Base-by-base conservation (phyloP, 2,797 vertebrate species). In the Phaenicophaeus curvirostris region DNA sequence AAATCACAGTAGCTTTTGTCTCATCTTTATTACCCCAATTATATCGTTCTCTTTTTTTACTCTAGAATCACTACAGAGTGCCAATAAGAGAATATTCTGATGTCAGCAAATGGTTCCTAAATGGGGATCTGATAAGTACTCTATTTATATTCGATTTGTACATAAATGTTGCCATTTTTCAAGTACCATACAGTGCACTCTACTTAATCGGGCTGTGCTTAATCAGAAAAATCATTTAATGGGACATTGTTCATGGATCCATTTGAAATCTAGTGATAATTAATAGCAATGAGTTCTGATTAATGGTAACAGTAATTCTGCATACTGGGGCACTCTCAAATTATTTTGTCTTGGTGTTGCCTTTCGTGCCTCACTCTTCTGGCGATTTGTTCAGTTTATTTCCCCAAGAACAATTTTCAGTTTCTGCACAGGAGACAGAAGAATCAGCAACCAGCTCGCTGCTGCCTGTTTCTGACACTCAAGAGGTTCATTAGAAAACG, bases 151-250 rank as follows among this genome's bases (percentile, higher is more conserved):
- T 94, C 12, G 1, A 93, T 92, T 89, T 92, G 62, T 83, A 85
- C 19, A 0, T 91, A 93, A 97, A 94, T 83, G 65, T 61, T 96
- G 85, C 67, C 2, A 5, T 95, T 96, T 96, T 90, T 95, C 92
- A 96, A 89, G 85, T 77, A 73, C 42, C 5, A 7, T 85, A 87
- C 86, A 94, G 82, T 50, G 33, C 81, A 90, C 54, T 85, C 75
- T 37, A 48, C 54, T 96, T 96, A 96, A 97, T 89, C 20, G 37
- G 69, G 78, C 76, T 80, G 89, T 87, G 69, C 93, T 95, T 96
- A 95, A 97, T 96, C 90, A 96, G 85, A 84, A 91, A 96, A 96
- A 95, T 93, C 78, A 75, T 93, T 95, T 93, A 91, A 96, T 78
- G 89, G 83, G 77, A 69, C 53, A 93, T 91, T 94, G 90, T 92